A percentile compares a stretch with the other conserved stretches of the same genome.
Conservation (phyloP, 2,113 vertebrate genomes). For the Bubo scandiacus region DNA sequence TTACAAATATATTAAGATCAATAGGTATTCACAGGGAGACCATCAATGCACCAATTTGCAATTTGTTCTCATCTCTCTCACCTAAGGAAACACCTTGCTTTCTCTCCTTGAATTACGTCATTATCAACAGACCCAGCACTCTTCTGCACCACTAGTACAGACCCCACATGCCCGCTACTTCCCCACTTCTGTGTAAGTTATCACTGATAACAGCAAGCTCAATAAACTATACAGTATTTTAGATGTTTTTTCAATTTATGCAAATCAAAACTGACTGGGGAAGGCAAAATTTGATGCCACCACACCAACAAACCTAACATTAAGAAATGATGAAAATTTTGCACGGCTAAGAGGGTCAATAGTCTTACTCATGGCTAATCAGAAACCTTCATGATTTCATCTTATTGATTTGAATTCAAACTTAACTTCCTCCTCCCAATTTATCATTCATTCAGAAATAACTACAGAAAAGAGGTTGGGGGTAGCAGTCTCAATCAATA, state of each 20-base stretch:
- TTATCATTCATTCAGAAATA: not conserved
- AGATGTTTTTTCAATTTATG: not conserved
- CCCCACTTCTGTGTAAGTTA: accelerated
- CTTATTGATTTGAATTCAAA: not conserved
- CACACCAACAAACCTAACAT: not conserved
- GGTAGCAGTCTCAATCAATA: not conserved
- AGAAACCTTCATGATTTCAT: not conserved
- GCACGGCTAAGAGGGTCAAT: not conserved
- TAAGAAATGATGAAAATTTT: not conserved
- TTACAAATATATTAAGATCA: not conserved
- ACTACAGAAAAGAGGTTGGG: not conserved
- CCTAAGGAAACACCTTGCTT: not conserved
- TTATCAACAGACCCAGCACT: not conserved
- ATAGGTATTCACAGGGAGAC: not conserved
- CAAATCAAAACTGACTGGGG: not conserved
- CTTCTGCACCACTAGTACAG: not conserved
- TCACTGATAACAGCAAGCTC: not conserved
- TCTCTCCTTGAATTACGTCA: not conserved
- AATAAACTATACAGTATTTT: not conserved
- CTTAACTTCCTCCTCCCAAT: not conserved
- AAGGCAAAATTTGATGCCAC: not conserved
- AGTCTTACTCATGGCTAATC: not conserved
- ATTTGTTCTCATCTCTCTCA: not conserved
- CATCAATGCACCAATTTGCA: not conserved
- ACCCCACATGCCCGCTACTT: not conserved